Base-by-base conservation (phyloP, 2,797 vertebrate species). In the Ctenochaetus hawaiiensis region DNA sequence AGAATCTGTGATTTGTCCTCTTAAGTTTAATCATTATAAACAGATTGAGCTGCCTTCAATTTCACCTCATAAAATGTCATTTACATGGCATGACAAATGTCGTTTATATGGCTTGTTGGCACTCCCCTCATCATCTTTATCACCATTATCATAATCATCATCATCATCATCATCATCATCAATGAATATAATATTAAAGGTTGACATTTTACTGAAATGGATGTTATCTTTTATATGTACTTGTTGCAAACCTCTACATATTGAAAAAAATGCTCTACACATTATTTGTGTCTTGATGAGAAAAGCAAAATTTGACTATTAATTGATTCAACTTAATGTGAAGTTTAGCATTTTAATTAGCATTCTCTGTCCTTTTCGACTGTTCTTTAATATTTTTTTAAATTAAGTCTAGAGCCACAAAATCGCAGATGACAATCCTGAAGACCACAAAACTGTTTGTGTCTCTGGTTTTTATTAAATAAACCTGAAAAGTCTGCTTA, bases 51-150 rank as follows among this genome's bases (percentile, higher is more conserved):
- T 23, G 6, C 37, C 2, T 37, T 57, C 26, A 14, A 44, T 64
- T 45, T 49, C 56, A 43, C 12, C 53, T 18, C 17, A 18, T 58
- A 56, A 70, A 20, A 78, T 67, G 45, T 72, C 13, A 30, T 72
- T 30, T 56, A 53, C 41, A 7, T 23, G 14, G 1, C 48, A 34
- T 34, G 6, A 34, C 30, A 70, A 20, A 78, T 67, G 45, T 67
- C 10, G 18, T 72, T 22, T 56, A 48, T 30, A 4, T 37, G 14
- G 3, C 30, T 61, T 37, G n/a, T 47, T 37, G 41, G n/a, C 30
- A 30, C n/a, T 48, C 44, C 61, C 65, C 6, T 49, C 16, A 57
- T 57, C 34, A 10, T 43, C 51, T 2, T 39, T 30, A 52, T 52
- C 22, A 47, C 30, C 17, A 34, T 65, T n/a, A 18, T 41, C 4